Conservation (phyloP, 1,140 invertebrate species). For the Paralvinella palmiformis region DNA sequence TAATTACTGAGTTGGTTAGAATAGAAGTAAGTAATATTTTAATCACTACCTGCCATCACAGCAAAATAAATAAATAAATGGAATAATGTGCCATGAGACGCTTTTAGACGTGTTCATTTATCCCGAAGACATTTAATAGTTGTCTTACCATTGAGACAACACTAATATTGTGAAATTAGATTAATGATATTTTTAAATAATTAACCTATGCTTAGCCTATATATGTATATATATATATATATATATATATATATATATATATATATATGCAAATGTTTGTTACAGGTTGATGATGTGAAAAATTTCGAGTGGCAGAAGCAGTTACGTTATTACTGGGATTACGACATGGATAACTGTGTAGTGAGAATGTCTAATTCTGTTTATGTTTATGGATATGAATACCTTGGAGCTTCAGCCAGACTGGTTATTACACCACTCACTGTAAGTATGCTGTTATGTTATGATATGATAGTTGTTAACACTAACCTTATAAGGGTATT, state of each 20-base stretch:
- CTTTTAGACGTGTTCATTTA: too few relatives aligned
- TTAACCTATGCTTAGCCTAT: too few relatives aligned
- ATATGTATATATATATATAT: too few relatives aligned
- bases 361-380: conserved; percentile 49
- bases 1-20: conserved; percentile 64
- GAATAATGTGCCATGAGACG: too few relatives aligned
- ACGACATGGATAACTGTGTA: conserved; percentile 46
- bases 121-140: too few relatives aligned
- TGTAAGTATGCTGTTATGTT: conserved; percentile 29
- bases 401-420: conserved; percentile 48
- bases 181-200: too few relatives aligned
- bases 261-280: not conserved
- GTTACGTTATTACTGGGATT: conserved; percentile 52
- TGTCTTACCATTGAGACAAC: too few relatives aligned
- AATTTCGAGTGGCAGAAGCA: conserved; percentile 53
- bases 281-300: conserved; percentile 50
- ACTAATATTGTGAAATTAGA: too few relatives aligned
- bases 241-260: too few relatives aligned
- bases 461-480: not conserved
- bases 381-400: conserved; percentile 52
- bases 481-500: too few relatives aligned
- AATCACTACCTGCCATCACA: too few relatives aligned
- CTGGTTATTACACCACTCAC: conserved; percentile 53
- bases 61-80: too few relatives aligned
- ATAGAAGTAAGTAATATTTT: conserved; percentile 30